Evolutionary conservation across 1,140 invertebrate genomes (phyloP).

Genomic region (Sitophilus oryzae): DNA sequence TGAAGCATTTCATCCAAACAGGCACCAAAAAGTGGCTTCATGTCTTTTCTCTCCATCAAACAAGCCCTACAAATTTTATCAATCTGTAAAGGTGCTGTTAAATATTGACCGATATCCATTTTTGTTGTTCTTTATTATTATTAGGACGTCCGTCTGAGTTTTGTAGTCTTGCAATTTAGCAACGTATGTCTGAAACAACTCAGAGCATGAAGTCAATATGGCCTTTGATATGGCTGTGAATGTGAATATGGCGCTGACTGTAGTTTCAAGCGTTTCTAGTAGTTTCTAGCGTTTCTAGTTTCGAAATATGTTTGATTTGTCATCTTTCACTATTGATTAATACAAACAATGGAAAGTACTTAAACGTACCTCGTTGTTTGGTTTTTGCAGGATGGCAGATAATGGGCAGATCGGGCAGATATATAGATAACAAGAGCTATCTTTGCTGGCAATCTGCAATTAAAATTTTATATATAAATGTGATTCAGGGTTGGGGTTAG

Average conservation of each 20-base stretch:
- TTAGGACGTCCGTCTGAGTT: conserved; percentile 15
- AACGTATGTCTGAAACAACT: conserved; percentile 17
- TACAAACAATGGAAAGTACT: not conserved
- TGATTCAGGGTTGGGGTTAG: too few relatives aligned
- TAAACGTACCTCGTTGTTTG: conserved; percentile 15
- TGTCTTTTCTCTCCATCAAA: conserved; percentile 44
- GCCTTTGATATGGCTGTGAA: too few relatives aligned
- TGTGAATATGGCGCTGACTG: conserved; percentile 20
- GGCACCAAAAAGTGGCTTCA: conserved; percentile 45
- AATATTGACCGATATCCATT: conserved; percentile 43
- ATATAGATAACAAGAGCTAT: too few relatives aligned
- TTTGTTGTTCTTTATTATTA: too few relatives aligned
- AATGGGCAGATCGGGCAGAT: too few relatives aligned
- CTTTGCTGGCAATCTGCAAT: too few relatives aligned
- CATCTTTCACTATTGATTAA: not conserved
- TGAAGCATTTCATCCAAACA: conserved; percentile 47
- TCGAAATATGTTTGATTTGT: conserved; percentile 24
- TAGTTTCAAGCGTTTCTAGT: too few relatives aligned
- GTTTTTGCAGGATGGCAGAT: too few relatives aligned
- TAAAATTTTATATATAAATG: too few relatives aligned
- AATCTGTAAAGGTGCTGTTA: conserved; percentile 40
- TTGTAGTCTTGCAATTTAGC: not conserved
- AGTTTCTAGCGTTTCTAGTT: too few relatives aligned
- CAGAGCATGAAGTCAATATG: too few relatives aligned
- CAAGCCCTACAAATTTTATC: conserved; percentile 46